Conservation (phyloP, 2,113 vertebrate species). For the Megaceryle maxima region DNA sequence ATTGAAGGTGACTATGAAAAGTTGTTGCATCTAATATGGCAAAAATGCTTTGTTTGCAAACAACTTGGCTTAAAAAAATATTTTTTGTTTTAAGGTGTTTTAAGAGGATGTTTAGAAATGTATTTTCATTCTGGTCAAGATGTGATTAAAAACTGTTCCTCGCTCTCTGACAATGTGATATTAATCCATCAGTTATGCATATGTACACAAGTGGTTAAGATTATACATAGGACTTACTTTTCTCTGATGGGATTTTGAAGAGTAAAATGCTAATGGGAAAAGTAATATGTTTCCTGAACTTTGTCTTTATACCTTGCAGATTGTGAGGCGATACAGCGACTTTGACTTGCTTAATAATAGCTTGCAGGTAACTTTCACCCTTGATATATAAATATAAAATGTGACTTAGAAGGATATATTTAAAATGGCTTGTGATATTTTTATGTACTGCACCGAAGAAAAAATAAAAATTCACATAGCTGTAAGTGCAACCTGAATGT, state of each 20-base stretch:
- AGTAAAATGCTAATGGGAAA: not conserved
- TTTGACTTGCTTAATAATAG: conserved; percentile 94
- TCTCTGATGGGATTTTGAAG: not conserved
- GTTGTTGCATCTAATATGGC: not conserved
- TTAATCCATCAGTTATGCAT: not conserved
- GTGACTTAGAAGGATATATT: not conserved
- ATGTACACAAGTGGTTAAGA: not conserved
- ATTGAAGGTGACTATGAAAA: not conserved
- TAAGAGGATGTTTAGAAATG: not conserved
- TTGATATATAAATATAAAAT: not conserved
- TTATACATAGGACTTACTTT: not conserved
- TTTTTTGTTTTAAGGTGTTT: not conserved
- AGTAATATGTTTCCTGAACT: not conserved
- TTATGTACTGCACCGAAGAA: not conserved
- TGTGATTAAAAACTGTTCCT: not conserved
- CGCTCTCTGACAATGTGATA: not conserved
- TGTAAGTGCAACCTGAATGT: not conserved
- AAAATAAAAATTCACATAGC: not conserved
- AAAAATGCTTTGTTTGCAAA: not conserved
- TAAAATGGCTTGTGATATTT: not conserved
- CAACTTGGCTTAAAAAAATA: not conserved
- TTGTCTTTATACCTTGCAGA: conserved; percentile 79
- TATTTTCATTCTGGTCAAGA: not conserved
- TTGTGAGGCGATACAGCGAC: conserved; percentile 96
- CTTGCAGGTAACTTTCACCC: conserved; percentile 85